Base-by-base conservation (phyloP, 37 sponge, comb jelly and placozoan genomes). In the Petrosia ficiformis region DNA sequence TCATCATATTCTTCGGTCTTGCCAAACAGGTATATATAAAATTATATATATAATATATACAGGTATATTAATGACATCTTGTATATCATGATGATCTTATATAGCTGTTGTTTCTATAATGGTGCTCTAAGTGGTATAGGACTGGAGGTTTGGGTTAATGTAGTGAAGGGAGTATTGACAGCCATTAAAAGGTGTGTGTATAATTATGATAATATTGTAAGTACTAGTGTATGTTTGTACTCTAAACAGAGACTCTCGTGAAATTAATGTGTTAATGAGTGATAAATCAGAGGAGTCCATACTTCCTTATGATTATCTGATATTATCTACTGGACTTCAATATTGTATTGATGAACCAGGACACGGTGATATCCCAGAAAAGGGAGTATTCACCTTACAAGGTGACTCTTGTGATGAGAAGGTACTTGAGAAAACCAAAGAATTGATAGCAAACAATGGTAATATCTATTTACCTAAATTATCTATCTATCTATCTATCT, bases 291-390 rank as follows among this genome's bases (percentile, higher is more conserved):
- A 58, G 36, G 42, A 68, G 41, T 8, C 59, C 6, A 2, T 72
- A 59, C 63, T 94, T 32, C 74, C 75, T 58, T 94, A 94, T 60
- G 95, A 94, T 42, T 82, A 87, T 70, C 77, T 94, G 42, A 68
- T 94, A 14, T 48, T 94, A 34, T 56, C 78, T 37, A 90, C 76
- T 63, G 95, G 95, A 6, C 65, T 71, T 11, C 95, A 87, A 79
- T 94, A 80, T 67, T 59, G 65, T 22, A 61, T 61, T 11, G 28
- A 61, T 6, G 63, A 61, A 29, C 63, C 63, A 48, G 14, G 54
- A 19, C 8, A 48, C 14, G 54, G 54, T 19, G 14, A 48, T 48
- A 48, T 19, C 14, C 14, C 54, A 19, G 8, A 35, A 6, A 68
- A 68, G 34, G 35, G 38, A 35, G 70, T 79, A 22, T 48, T 56